A percentile compares a stretch with the other conserved stretches of the same genome.
Conservation (phyloP, 2,888 invertebrate species). For the Apoderus coryli region DNA sequence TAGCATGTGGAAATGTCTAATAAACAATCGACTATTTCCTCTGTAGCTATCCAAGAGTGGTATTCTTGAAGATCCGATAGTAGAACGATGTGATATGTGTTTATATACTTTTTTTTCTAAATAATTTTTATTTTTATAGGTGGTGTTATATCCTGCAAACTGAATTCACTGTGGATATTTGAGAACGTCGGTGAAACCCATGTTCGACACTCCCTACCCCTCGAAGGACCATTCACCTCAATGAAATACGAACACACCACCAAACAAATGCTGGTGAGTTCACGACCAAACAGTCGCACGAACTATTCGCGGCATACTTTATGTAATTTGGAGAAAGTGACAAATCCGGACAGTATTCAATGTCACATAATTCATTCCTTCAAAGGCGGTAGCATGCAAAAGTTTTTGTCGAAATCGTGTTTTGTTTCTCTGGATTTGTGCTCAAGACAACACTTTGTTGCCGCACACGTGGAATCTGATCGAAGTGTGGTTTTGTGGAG, state of each 20-base stretch:
- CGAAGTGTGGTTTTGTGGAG: constrained; percentile 51
- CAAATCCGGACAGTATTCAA: constrained; percentile 34
- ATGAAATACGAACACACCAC: constrained; percentile 50
- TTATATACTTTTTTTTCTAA: too few species aligned
- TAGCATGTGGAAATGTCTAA: too few species aligned
- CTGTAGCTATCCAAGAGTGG: too few species aligned
- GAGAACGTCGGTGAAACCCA: constrained; percentile 28
- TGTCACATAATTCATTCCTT: constrained; percentile 47
- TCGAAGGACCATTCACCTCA: constrained; percentile 64
- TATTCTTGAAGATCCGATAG: too few species aligned
- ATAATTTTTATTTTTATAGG: too few species aligned
- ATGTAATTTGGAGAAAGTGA: constrained; percentile 34
- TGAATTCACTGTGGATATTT: constrained; percentile 58
- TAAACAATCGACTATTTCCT: too few species aligned
- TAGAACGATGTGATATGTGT: too few species aligned
- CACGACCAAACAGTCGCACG: constrained; percentile 45
- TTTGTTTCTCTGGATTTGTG: constrained; percentile 35
- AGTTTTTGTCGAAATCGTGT: constrained; percentile 50
- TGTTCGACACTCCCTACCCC: constrained; percentile 39
- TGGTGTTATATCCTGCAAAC: constrained; percentile 57
- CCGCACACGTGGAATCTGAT: constrained; percentile 63
- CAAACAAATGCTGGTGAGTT: constrained; percentile 53
- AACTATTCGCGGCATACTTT: constrained; percentile 41
- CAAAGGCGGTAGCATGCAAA: constrained; percentile 50
- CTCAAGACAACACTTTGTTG: constrained; percentile 47